phyloP scores from a whole-genome alignment of 2,113 vertebrate species.

The Numenius arquata region DNA sequence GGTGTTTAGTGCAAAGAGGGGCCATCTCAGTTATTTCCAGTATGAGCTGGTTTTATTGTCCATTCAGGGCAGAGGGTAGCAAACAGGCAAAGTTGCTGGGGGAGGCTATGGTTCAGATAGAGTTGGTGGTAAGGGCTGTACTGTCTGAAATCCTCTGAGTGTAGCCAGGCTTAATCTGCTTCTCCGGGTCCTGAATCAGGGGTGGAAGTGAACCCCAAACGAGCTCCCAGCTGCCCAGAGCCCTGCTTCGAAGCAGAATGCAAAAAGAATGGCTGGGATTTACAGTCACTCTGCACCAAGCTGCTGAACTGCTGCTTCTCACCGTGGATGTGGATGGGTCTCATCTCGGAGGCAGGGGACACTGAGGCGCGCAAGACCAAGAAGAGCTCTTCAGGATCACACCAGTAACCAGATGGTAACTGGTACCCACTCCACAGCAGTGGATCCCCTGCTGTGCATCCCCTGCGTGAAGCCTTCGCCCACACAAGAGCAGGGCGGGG shows the following conservation, averaged over 20 bases:
- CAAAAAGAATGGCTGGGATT: background rate
- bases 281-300: background rate
- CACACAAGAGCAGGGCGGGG: rapidly evolving
- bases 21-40: background rate
- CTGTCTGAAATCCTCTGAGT: background rate
- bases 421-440: rapidly evolving
- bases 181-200: background rate
- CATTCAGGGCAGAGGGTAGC: background rate
- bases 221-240: background rate
- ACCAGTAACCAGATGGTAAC: background rate
- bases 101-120: background rate
- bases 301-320: background rate
- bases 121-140: background rate
- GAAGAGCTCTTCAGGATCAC: background rate
- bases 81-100: background rate
- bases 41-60: background rate
- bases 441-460: background rate
- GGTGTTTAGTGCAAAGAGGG: background rate
- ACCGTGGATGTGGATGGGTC: rapidly evolving
- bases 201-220: background rate
- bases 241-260: rapidly evolving
- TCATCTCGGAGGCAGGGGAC: background rate
- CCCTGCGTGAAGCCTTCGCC: rapidly evolving
- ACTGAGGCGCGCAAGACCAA: rapidly evolving
- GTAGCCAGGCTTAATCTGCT: background rate